Base-by-base conservation (phyloP, 2,888 invertebrate genomes). In the Drosophila helvetica region DNA sequence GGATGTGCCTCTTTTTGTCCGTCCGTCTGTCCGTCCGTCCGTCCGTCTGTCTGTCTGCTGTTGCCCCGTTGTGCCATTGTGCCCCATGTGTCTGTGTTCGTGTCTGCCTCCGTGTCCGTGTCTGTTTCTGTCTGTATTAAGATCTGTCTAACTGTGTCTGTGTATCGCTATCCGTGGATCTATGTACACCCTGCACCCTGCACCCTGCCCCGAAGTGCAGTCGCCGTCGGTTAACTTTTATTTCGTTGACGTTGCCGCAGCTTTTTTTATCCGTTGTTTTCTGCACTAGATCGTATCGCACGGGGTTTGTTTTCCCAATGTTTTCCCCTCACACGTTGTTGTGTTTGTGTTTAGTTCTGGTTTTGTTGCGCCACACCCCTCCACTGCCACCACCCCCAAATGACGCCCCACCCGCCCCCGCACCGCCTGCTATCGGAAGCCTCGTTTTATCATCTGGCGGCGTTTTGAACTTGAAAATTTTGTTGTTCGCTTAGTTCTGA, bases 401-500 rank as follows among this genome's bases (percentile, higher is more conserved):
- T 33, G 17, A 30, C 25, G 27, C 17, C 50, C 47, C 15, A n/a
- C 25, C 1, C 22, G 0, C 22, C 22, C 22, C 6, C 25, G 19
- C 19, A 46, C 47, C 15, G 22, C 7, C 8, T 43, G 53, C 47
- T 25, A 22, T 42, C 17, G 52, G 27, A 7, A 63, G 47, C 57
- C 18, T 45, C 52, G 48, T 48, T 66, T 57, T 50, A 53, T 58
- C 75, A 68, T 71, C 63, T 77, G 74, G 87, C 89, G 86, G 89
- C 70, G 71, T 67, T 88, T 77, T 86, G 89, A 86, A 88, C 87
- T 89, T 88, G 88, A 86, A 78, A 85, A 78, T 69, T 78, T 79
- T 80, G 74, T 78, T 80, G 76, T 70, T 78, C 67, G 60, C 57
- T 76, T 79, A 83, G 68, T 72, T 74, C 57, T 74, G 54, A n/a